Conservation (phyloP, 2,113 vertebrate species). For the Hystrix brachyura region DNA sequence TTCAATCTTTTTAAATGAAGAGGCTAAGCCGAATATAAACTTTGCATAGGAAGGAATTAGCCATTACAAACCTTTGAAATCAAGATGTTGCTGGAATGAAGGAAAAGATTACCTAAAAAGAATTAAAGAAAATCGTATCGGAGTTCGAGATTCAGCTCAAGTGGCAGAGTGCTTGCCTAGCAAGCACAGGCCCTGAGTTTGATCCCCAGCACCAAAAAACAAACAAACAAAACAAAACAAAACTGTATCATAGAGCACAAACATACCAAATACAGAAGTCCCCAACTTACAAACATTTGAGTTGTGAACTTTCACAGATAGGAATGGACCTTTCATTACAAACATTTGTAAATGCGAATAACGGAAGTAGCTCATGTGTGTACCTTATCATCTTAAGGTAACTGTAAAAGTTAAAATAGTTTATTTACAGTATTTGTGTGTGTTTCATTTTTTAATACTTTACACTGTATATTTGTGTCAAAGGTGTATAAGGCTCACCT, state of each 20-base stretch:
- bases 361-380: not conserved
- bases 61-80: slow-evolving; percentile 60
- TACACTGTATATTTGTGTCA: not conserved
- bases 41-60: slow-evolving; percentile 55
- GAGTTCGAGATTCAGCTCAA: no score
- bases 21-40: slow-evolving; percentile 47
- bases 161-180: no score
- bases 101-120: slow-evolving; percentile 53
- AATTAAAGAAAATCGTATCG: not conserved
- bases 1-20: slow-evolving; percentile 36
- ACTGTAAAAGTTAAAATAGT: not conserved
- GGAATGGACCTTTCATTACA: not conserved
- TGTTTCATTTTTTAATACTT: not conserved
- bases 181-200: no score
- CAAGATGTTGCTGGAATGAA: slow-evolving; percentile 41
- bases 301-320: not conserved
- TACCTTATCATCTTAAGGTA: not conserved
- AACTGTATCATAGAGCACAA: slow-evolving; percentile 49
- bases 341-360: not conserved
- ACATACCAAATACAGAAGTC: slow-evolving; percentile 12
- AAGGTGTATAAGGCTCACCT: not conserved
- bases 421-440: not conserved
- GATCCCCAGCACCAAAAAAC: no score
- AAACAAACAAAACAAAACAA: not conserved
- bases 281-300: not conserved